Conservation (phyloP, 2,888 invertebrate genomes). For the Hydrotaea cyrtoneurina region DNA sequence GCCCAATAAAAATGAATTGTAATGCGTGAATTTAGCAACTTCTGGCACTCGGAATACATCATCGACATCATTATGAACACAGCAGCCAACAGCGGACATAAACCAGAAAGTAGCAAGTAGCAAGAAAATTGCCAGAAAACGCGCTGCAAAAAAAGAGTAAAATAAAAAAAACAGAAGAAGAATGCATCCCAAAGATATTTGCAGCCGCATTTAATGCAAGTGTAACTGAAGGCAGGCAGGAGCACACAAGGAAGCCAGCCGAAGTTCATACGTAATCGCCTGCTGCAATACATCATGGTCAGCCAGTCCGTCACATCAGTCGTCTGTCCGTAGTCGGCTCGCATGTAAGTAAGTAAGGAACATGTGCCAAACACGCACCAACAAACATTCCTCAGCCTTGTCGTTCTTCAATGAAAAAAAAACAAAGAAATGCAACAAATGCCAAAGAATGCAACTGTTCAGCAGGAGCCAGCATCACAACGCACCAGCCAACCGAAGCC, state of each 20-base stretch:
- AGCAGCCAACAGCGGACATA: background rate
- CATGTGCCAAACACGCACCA: slow-evolving; percentile 80
- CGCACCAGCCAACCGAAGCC: slow-evolving; percentile 22
- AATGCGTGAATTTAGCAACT: slow-evolving; percentile 69
- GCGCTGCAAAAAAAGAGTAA: background rate
- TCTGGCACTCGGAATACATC: slow-evolving; percentile 63
- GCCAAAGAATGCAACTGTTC: slow-evolving; percentile 57
- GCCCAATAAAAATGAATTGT: slow-evolving; percentile 60
- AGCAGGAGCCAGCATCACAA: slow-evolving; percentile 34
- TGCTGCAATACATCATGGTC: slow-evolving; percentile 53
- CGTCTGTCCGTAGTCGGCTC: slow-evolving; percentile 32
- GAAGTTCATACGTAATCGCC: slow-evolving; percentile 41
- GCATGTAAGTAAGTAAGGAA: slow-evolving; percentile 65
- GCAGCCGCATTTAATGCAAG: slow-evolving; percentile 31
- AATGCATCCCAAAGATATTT: slow-evolving; percentile 38
- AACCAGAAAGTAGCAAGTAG: slow-evolving; percentile 6
- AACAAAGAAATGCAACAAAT: slow-evolving; percentile 68
- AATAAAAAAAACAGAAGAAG: slow-evolving; percentile 10
- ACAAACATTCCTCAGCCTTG: slow-evolving; percentile 78
- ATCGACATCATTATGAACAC: slow-evolving; percentile 60
- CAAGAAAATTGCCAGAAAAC: background rate
- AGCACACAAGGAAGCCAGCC: slow-evolving; percentile 12
- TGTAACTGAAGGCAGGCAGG: slow-evolving; percentile 29
- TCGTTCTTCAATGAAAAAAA: slow-evolving; percentile 72
- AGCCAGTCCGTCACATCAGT: slow-evolving; percentile 24